phyloP scores from a whole-genome alignment of 2,797 vertebrate species.

The Meriones psammophilus region DNA sequence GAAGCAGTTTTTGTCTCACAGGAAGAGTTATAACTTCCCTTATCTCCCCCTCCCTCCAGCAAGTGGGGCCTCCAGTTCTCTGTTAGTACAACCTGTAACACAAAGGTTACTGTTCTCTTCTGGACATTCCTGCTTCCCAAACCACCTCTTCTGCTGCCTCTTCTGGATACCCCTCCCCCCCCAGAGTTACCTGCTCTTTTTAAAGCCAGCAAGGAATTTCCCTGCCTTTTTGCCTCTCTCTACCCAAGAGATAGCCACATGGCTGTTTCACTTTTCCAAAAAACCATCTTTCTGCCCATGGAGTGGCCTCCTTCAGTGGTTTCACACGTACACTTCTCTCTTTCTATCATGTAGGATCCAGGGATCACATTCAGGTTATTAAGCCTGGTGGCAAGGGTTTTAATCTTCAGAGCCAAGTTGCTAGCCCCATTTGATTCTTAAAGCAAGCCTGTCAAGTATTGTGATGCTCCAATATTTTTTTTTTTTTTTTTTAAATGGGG shows the following conservation, averaged over 20 bases:
- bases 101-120: neutral
- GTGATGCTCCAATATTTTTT: neutral
- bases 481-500: neutral
- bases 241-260: neutral
- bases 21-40: neutral
- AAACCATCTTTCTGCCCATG: neutral
- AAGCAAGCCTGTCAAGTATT: slow-evolving; percentile 1
- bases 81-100: too few relatives aligned
- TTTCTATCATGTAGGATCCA: neutral
- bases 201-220: neutral
- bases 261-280: neutral
- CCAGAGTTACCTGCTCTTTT: neutral
- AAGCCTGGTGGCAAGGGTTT: neutral
- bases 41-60: too few relatives aligned
- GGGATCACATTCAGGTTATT: neutral
- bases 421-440: slow-evolving; percentile 3
- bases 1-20: neutral
- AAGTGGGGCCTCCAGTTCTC: neutral
- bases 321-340: neutral
- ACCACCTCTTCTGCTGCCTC: neutral
- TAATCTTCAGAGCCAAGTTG: neutral
- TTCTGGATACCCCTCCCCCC: too few relatives aligned
- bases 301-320: neutral
- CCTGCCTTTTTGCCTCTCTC: neutral
- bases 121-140: neutral